These are phyloP conservation scores for Drosophila sproati DNA, from an alignment of 1,140 invertebrate species.

Conservation along the genomic window DNA sequence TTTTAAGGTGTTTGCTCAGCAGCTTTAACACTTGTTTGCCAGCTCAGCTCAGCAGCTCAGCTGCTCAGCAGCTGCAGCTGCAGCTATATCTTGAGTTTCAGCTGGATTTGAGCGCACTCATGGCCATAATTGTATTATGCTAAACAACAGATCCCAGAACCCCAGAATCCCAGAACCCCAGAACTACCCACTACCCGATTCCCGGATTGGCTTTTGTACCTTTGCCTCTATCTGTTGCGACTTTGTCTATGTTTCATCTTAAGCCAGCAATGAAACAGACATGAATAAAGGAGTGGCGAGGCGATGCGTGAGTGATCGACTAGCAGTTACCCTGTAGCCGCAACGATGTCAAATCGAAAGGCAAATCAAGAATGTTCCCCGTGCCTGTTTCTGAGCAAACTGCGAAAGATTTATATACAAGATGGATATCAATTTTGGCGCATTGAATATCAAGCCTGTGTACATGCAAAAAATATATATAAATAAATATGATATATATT, in stretches of 20 bases:
- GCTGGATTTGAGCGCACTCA: conserved; percentile 39
- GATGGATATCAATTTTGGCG: too few species aligned
- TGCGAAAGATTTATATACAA: too few species aligned
- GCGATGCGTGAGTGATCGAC: conserved; percentile 5
- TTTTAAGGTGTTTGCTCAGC: conserved; percentile 50
- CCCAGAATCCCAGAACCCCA: background rate
- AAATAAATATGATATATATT: too few species aligned
- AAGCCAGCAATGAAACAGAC: conserved; percentile 12
- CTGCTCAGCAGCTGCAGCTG: conserved; percentile 20
- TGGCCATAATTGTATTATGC: conserved; percentile 45
- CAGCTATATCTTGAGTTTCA: conserved; percentile 27
- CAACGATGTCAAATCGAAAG: too few species aligned
- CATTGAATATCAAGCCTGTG: too few species aligned
- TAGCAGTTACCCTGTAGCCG: background rate
- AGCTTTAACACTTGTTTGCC: conserved; percentile 56
- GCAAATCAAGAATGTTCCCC: too few species aligned
- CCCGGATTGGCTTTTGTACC: conserved; percentile 1
- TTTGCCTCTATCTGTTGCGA: background rate
- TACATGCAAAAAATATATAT: too few species aligned
- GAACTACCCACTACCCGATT: conserved; percentile 12
- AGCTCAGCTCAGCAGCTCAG: conserved; percentile 31
- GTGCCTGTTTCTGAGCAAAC: too few species aligned
- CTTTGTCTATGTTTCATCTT: conserved; percentile 7
- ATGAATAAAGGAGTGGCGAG: background rate
- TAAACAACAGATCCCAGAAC: background rate